phyloP scores from a whole-genome alignment of 2,113 vertebrate genomes.

The Sylvilagus bachmani region DNA sequence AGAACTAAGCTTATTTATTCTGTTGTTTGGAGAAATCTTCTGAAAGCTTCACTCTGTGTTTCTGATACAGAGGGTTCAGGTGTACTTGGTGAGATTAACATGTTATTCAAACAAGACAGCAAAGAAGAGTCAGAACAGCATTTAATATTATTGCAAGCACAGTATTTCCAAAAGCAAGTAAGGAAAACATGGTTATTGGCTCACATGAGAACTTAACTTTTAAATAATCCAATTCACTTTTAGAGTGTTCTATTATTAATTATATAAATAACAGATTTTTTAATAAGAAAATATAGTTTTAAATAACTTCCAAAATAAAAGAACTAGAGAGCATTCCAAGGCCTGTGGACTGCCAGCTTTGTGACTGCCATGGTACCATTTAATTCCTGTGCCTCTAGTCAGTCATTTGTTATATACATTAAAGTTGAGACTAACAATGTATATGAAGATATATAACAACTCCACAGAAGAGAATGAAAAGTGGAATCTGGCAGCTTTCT shows the following conservation, averaged over 20 bases:
- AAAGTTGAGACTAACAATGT: neutral
- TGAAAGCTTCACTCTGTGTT: neutral
- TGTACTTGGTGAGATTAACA: constrained; percentile 4
- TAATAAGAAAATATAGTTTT: neutral
- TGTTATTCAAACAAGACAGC: neutral
- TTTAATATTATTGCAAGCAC: neutral
- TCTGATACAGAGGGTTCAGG: neutral
- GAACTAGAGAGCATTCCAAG: neutral
- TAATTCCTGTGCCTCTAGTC: neutral
- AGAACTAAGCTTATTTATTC: neutral
- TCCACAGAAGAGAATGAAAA: neutral
- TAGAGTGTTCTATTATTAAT: neutral
- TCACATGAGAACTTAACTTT: neutral
- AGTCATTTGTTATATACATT: neutral
- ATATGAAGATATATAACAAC: neutral
- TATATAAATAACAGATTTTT: neutral
- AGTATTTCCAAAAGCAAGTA: neutral
- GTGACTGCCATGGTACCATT: neutral
- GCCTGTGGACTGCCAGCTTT: neutral
- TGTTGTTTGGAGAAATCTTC: neutral
- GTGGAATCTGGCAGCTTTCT: neutral
- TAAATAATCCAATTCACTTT: constrained; percentile 17
- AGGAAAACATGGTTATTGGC: neutral
- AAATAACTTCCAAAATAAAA: constrained; percentile 4
- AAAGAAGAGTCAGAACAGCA: neutral